These are phyloP conservation scores for Scytalopus superciliaris DNA, from an alignment of 2,113 vertebrate species.

Conservation along the genomic window DNA sequence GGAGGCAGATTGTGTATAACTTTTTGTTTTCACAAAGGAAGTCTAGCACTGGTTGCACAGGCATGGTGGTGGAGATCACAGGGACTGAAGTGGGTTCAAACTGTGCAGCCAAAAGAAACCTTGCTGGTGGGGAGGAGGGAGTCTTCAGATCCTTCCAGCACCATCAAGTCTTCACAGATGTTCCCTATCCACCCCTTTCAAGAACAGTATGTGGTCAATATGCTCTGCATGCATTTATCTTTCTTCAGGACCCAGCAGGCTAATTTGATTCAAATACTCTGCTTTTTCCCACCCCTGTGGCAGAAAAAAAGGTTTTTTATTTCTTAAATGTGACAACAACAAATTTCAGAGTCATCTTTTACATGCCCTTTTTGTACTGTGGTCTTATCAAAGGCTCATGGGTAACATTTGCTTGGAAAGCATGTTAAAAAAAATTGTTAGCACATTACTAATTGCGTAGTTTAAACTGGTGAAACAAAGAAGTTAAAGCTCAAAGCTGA, in stretches of 20 bases:
- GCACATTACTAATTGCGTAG: not conserved
- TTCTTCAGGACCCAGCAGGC: not conserved
- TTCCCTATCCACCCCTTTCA: not conserved
- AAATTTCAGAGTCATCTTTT: not conserved
- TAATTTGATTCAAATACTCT: not conserved
- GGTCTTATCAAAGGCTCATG: not conserved
- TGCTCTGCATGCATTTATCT: not conserved
- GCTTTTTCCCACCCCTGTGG: not conserved
- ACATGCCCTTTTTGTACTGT: not conserved
- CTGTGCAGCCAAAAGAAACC: not conserved
- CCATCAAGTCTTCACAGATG: not conserved
- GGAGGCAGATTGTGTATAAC: not conserved
- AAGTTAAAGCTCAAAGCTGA: not conserved
- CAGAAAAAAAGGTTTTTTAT: not conserved
- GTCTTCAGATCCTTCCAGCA: not conserved
- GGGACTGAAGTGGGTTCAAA: not conserved
- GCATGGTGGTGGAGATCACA: not conserved
- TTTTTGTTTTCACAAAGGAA: not conserved
- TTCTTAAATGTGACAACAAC: not conserved
- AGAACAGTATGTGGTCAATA: not conserved
- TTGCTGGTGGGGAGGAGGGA: rapidly evolving
- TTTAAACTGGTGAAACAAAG: not conserved
- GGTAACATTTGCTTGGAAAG: not conserved
- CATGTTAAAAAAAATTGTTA: not conserved
- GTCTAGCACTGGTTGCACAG: not conserved